Base-by-base conservation (phyloP, 2,113 vertebrate genomes). In the Cranoglanis bouderius region DNA sequence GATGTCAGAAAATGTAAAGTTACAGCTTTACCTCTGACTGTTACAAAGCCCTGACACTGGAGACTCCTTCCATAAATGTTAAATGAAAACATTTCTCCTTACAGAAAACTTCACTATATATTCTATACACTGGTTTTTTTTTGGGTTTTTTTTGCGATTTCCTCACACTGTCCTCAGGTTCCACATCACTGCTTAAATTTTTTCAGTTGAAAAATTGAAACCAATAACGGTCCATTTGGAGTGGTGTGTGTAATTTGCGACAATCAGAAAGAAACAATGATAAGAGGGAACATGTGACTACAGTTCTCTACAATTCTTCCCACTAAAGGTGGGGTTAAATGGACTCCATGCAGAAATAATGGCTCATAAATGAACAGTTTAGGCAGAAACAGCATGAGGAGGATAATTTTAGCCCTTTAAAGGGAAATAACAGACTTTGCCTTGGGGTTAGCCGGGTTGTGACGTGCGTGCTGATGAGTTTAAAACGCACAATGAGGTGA, bases 221-320 rank as follows among this genome's bases (percentile, higher is more conserved):
- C 3, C 29, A 0, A 14, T 0, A 7, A 10, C 75, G 14, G 29
- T 12, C 35, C 1, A 35, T 29, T 24, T 24, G 0, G 19, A 26
- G 21, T 9, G 14, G 8, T 1, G 43, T 26, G 59, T 43, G 12
- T 88, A 51, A 88, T n/a, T 83, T 74, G 32, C 14, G 24, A 19
- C 80, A 83, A 24, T 83, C 65, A 12, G 40, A 35, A 88, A 83
- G 74, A 80, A 83, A 32, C 49, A 7, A 16, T 51, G 29, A 82
- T 43, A 21, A 75, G 81, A 72, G 51, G 67, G 51, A 84, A n/a
- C 40, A 16, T 24, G 24, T 35, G 32, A 61, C 55, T 32, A 0
- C 14, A 1, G 2, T 53, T 26, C 24, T 46, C 6, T 70, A 8
- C 29, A 24, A 9, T 80, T 46, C 18, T 0, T 63, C 12, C 77